These are phyloP conservation scores for Trachemys scripta DNA, from an alignment of 2,113 vertebrate species.

Conservation along the genomic window DNA sequence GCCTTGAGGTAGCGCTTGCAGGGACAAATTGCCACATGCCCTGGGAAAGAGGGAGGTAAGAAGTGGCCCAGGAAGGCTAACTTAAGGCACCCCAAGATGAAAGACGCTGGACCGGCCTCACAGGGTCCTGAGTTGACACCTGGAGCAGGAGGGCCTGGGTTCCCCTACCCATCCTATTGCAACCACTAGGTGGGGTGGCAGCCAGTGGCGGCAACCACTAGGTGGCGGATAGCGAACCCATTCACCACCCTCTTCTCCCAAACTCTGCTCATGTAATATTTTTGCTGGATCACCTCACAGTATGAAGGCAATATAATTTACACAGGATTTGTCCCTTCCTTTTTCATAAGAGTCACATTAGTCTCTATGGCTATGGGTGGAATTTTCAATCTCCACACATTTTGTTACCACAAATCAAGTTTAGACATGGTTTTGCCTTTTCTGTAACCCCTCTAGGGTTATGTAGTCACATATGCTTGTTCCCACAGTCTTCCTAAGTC, in stretches of 20 bases:
- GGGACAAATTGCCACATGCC: background rate
- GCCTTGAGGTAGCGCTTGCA: background rate
- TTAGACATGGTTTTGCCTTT: background rate
- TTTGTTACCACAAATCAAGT: constrained; percentile 5
- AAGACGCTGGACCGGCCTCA: background rate
- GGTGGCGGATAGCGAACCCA: background rate
- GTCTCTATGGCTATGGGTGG: background rate
- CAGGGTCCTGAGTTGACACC: background rate
- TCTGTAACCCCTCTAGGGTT: background rate
- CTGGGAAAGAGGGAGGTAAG: background rate
- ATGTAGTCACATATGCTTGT: background rate
- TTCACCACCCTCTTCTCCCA: background rate
- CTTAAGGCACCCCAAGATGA: background rate
- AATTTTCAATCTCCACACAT: background rate
- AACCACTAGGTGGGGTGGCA: background rate
- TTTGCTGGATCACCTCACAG: constrained; percentile 40
- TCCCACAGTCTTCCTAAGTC: background rate
- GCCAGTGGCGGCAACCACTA: too few species aligned
- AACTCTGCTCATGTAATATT: background rate
- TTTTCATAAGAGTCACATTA: background rate
- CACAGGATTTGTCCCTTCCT: background rate
- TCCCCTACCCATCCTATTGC: background rate
- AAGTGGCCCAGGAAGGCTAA: background rate
- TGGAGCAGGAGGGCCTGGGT: background rate
- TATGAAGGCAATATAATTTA: constrained; percentile 8